Conservation (phyloP, 2,113 vertebrate species). For the Brienomyrus longianalis region DNA sequence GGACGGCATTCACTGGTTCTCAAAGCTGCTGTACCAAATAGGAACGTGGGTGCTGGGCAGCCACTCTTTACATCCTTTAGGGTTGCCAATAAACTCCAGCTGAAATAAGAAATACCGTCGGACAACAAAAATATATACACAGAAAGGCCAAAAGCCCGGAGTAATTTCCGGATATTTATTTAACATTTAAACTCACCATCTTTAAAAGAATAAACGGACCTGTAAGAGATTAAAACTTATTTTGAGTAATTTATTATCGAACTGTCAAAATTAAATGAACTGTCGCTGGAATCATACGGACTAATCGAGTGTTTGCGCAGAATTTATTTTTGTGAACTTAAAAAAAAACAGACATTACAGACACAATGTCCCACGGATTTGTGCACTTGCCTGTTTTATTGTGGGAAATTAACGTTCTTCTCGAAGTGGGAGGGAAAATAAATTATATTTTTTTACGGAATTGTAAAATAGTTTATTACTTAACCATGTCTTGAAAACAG, state of each 20-base stretch:
- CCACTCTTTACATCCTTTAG: slow-evolving; percentile 80
- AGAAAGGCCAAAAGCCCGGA: slow-evolving; percentile 66
- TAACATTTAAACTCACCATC: slow-evolving; percentile 84
- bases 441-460: slow-evolving; percentile 99
- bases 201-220: slow-evolving; percentile 83
- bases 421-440: slow-evolving; percentile 68
- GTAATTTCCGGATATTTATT: slow-evolving; percentile 93
- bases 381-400: slow-evolving; percentile 70
- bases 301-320: slow-evolving; percentile 73
- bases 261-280: slow-evolving; percentile 59
- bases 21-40: slow-evolving; percentile 77
- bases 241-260: slow-evolving; percentile 97
- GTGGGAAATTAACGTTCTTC: slow-evolving; percentile 63
- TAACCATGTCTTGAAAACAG: slow-evolving; percentile 97
- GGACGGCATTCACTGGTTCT: slow-evolving; percentile 90
- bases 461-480: slow-evolving; percentile 99
- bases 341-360: slow-evolving; percentile 49
- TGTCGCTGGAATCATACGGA: slow-evolving; percentile 64
- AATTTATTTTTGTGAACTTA: slow-evolving; percentile 96
- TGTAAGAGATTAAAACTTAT: slow-evolving; percentile 91
- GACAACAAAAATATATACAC: slow-evolving; percentile 60
- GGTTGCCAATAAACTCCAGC: slow-evolving; percentile 72
- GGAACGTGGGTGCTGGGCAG: slow-evolving; percentile 86
- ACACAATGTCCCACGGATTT: slow-evolving; percentile 61
- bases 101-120: slow-evolving; percentile 64